phyloP scores from a whole-genome alignment of 2,797 vertebrate species.

The Huso huso region DNA sequence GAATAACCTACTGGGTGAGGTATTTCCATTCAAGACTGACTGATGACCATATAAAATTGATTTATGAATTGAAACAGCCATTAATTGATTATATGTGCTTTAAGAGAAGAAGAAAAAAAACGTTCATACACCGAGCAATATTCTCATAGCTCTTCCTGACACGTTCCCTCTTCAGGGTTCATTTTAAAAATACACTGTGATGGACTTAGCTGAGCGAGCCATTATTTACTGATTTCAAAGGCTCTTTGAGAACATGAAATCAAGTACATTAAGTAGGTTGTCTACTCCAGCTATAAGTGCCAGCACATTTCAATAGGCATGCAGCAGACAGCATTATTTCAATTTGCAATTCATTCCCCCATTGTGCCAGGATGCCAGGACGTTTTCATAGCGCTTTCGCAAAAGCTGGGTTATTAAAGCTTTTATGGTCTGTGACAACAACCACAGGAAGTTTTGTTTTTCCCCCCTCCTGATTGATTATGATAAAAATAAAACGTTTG shows the following conservation, averaged over 20 bases:
- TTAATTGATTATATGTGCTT: slow-evolving; percentile 98
- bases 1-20: slow-evolving; percentile 70
- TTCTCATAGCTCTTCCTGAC: slow-evolving; percentile 53
- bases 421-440: too few species aligned
- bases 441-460: too few species aligned
- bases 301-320: slow-evolving; percentile 3
- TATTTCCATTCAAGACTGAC: slow-evolving; percentile 90
- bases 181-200: neutral
- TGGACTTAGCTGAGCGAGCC: neutral
- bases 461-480: too few species aligned
- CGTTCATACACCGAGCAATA: slow-evolving; percentile 37
- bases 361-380: neutral
- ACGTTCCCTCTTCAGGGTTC: slow-evolving; percentile 37
- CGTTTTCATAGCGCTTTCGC: neutral
- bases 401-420: too few species aligned
- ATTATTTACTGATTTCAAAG: slow-evolving; percentile 5
- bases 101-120: slow-evolving; percentile 60
- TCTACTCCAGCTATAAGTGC: slow-evolving; percentile 8
- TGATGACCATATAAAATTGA: slow-evolving; percentile 99
- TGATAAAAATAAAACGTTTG: too few species aligned
- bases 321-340: neutral
- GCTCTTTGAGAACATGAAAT: slow-evolving; percentile 6
- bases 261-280: slow-evolving; percentile 11
- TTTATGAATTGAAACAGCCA: slow-evolving; percentile 87
- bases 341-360: neutral